Evolutionary conservation across 2,113 vertebrate genomes (phyloP).

Genomic region (Dinomys branickii): DNA sequence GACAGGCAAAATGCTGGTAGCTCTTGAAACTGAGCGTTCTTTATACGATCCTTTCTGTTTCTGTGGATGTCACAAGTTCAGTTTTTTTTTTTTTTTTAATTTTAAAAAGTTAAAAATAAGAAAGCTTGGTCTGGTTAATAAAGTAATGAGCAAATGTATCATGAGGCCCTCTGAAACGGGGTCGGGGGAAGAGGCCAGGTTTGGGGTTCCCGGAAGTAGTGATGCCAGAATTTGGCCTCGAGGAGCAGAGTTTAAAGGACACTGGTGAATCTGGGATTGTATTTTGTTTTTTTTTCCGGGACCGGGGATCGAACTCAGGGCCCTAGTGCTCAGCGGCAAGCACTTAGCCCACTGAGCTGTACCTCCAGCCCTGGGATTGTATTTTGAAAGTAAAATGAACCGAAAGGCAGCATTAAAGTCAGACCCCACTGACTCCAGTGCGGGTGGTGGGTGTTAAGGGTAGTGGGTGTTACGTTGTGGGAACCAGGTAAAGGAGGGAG

Average conservation of each 20-base stretch:
- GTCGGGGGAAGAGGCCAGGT: neutral
- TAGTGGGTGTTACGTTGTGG: no score
- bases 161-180: neutral
- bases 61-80: neutral
- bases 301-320: no score
- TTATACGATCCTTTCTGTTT: neutral
- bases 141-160: neutral
- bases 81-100: neutral
- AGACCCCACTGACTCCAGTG: neutral
- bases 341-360: no score
- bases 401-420: neutral
- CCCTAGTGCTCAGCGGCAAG: no score
- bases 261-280: neutral
- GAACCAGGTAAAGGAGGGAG: neutral
- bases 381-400: slow-evolving; percentile 13
- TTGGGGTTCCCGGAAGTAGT: neutral
- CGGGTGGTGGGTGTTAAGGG: neutral
- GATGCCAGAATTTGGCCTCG: neutral
- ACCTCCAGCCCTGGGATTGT: neutral
- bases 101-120: neutral
- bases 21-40: neutral
- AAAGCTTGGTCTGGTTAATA: neutral
- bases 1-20: neutral
- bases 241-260: neutral
- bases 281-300: no score